Conservation (phyloP, 2,888 invertebrate genomes). For the Mythimna vitellina region DNA sequence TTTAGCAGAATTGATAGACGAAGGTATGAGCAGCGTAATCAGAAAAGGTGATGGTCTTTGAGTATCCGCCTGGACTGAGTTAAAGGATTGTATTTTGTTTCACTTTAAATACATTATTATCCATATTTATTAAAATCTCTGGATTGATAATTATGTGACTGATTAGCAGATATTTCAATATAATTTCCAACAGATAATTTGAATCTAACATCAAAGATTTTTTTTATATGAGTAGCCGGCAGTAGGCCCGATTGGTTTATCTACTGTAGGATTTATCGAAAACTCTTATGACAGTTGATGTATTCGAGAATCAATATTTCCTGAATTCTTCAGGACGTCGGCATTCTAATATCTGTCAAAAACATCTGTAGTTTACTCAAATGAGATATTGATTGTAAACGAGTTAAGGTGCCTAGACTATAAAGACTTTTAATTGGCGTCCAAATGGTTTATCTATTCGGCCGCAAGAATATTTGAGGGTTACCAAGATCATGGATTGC, state of each 20-base stretch:
- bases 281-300: background rate
- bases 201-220: background rate
- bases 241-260: no score
- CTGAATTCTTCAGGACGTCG: background rate
- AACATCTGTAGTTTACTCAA: background rate
- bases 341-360: background rate
- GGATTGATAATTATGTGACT: background rate
- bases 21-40: background rate
- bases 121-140: background rate
- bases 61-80: background rate
- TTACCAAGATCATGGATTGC: no score
- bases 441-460: background rate
- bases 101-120: no score
- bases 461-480: no score
- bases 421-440: background rate
- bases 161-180: background rate
- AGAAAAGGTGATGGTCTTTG: background rate
- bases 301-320: background rate
- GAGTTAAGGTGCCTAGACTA: background rate
- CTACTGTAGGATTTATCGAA: background rate
- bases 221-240: background rate
- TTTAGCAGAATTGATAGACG: no score
- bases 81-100: background rate
- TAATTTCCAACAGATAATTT: background rate
- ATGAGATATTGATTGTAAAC: background rate